Evolutionary conservation across 1,140 invertebrate species (phyloP), one percentile per base, ranked within the genome.

Genomic region (Drosophila pseudoobscura): DNA sequence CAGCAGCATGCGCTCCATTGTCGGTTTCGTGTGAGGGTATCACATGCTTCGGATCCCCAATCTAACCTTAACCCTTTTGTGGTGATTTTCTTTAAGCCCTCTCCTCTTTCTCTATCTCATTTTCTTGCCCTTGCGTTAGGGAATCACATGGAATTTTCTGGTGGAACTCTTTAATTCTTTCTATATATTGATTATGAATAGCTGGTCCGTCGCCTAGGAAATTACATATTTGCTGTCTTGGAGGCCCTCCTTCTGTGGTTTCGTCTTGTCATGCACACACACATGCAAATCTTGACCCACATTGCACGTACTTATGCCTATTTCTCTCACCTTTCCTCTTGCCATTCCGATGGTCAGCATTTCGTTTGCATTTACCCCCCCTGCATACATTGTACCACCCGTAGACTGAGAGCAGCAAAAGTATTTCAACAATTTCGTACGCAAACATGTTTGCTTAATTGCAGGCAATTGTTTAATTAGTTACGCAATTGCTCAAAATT

Each of bases 381-480:
- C 9, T 9, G 22, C 24, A 54, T 26, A 9, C 17, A 7, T 3
- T 47, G 6, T 6, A 20, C n/a, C 20, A 17, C n/a, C 20, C 15
- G 31, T 31, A 31, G 31, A 31, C 17, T 6, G 8, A 39, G 35
- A 39, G 51, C 50, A 35, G 8, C 22, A 41, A 49, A 80, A 70
- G 29, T 73, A 80, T 80, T 85, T 55, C 53, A 65, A 62, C 53
- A 65, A 71, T 85, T 85, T 85, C 52, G 57, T 31, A 31, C 31
- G 8, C 52, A 80, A 68, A 70, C 45, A 55, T 76, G 49, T 87
- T 87, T 62, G 62, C 50, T 88, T 82, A 78, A 82, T 88, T 87
- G 63, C 56, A 39, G 47, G 17, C 75, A 87, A 88, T 87, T 87
- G 83, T 88, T 87, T 87, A 87, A 87, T 87, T 88, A 83, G 82